Base-by-base conservation (phyloP, 2,888 invertebrate genomes). In the Drosophila rellima region DNA sequence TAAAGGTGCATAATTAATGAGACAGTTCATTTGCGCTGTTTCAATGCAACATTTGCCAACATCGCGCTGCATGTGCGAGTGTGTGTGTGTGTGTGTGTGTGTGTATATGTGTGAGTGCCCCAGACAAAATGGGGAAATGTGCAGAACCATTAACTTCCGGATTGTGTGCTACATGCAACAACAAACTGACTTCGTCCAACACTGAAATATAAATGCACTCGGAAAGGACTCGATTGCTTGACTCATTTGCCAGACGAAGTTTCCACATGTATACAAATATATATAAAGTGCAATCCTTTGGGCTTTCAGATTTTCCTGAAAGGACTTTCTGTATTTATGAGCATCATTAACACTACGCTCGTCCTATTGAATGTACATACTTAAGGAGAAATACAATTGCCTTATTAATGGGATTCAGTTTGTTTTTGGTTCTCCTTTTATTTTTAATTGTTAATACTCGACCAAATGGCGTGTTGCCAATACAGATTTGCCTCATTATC, bases 141-240 rank as follows among this genome's bases (percentile, higher is more conserved):
- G 71, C 65, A 61, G 61, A 70, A 68, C 56, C 69, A 74, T 52
- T 61, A 60, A 70, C 71, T 78, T 80, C 81, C 81, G 78, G 74
- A 59, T 31, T 40, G 10, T 54, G n/a, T 31, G 33, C 8, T 18
- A 40, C 31, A 20, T 55, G 33, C 54, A 42, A 40, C 40, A 40
- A 40, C 42, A 56, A 45, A 56, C 17, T 56, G 55, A 56, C 42
- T 56, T 33, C 44, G 13, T 10, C 35, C 35, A 26, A 23, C 37
- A 48, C 15, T 31, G 23, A 48, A 13, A 59, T 48, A 47, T 59
- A 40, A 40, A 50, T 59, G 48, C 48, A 48, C 29, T 50, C 44
- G 56, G 35, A 8, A 56, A 44, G 33, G 40, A 48, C 45, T 65
- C 39, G 56, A 63, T 70, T 55, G 33, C 59, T 59, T 23, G 50